Evolutionary conservation across 2,797 vertebrate genomes (phyloP), one percentile per base, ranked within the genome.

Genomic region (Pempheris klunzingeri): DNA sequence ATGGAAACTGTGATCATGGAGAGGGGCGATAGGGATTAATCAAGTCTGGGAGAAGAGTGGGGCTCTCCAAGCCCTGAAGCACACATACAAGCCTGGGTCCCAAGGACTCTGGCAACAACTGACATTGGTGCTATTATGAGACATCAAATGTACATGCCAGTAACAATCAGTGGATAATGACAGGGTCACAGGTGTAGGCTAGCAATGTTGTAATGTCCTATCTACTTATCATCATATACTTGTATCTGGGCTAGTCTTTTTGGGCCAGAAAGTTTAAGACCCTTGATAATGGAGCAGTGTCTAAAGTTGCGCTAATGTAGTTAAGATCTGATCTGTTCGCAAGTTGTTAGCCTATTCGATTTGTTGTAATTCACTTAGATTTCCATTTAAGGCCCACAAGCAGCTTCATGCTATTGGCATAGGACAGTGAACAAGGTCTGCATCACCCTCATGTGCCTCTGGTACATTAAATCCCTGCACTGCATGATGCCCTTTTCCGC

Each of bases 11-110:
- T 26, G 86, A 91, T 92, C 90, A 81, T 78, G 77, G 86, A 89
- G 87, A 85, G 86, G 76, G 82, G 73, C 77, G 83, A 88, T 86
- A 81, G 90, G 90, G 89, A 94, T 94, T 94, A 94, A 94, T 95
- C 87, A 93, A 86, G 88, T 93, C 91, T 83, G 81, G 74, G 89
- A 83, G 88, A 84, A 73, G 83, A 82, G 83, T 59, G 69, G 84
- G 58, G 66, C 80, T 88, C 88, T 88, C 73, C 58, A 52, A 65
- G 76, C 68, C 73, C 55, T 54, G 44, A 26, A 77, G 81, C 67
- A 47, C 69, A 84, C 61, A 76, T 32, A 77, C 64, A 70, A 80
- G 63, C 61, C 81, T 15, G 38, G 68, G 64, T 71, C 79, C 74
- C 62, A 77, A 81, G 68, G 71, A 73, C 74, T 70, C 53, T 2